Percentiles rank a stretch among this genome's conserved stretches.
These are phyloP conservation scores for Macrotis lagotis DNA, from an alignment of 2,113 vertebrate species.

Conservation along the genomic window DNA sequence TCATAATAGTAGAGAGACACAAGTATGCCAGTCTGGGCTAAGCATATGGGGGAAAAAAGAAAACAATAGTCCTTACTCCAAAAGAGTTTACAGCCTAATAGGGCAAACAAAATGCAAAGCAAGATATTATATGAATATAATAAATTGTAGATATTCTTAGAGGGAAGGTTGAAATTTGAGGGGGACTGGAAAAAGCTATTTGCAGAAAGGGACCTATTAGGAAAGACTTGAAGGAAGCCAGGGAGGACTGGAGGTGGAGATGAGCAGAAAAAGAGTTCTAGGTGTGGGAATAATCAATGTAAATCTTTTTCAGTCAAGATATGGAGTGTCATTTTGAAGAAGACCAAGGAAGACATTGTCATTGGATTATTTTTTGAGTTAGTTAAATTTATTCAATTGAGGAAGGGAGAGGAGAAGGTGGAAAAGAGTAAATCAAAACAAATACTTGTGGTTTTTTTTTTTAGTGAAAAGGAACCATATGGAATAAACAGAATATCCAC, in stretches of 20 bases:
- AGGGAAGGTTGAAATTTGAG: background rate
- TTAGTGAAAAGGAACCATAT: background rate
- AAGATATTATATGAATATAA: background rate
- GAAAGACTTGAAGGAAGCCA: no score
- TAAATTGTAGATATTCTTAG: background rate
- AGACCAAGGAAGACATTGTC: background rate
- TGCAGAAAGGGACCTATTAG: background rate
- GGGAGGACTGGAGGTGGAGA: background rate
- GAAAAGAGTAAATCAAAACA: background rate
- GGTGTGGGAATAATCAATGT: background rate
- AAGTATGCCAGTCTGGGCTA: background rate
- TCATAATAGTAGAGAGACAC: background rate
- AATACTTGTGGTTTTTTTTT: background rate
- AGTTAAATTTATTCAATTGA: background rate
- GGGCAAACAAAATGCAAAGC: no score
- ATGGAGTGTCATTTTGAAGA: background rate
- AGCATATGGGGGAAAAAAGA: background rate
- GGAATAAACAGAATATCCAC: background rate
- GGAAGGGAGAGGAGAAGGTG: background rate
- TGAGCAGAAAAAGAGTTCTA: background rate
- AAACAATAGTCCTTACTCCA: no score
- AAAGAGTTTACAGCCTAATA: background rate
- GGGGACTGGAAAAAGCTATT: background rate
- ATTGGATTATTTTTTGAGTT: no score
- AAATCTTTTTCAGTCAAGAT: background rate